Evolutionary conservation across 1,140 invertebrate species (phyloP).

Genomic region (Drosophila arizonae): DNA sequence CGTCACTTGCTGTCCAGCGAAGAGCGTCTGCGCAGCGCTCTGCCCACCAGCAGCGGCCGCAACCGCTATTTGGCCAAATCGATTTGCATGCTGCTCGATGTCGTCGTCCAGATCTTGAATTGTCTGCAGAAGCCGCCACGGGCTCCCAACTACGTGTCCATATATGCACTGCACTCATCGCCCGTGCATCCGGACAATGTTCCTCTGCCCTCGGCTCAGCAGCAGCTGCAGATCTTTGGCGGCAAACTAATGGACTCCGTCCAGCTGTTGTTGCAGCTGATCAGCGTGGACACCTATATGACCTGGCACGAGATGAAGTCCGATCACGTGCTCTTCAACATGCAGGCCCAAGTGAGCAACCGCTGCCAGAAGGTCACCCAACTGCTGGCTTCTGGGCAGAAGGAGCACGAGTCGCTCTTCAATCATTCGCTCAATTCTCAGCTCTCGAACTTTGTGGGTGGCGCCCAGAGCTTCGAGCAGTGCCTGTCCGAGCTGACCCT

Average conservation of each 20-base stretch:
- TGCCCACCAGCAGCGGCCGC: background rate
- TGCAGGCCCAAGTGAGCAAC: conserved; percentile 53
- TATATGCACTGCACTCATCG: conserved; percentile 19
- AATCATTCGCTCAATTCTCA: conserved; percentile 37
- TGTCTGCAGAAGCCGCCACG: background rate
- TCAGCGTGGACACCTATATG: conserved; percentile 65
- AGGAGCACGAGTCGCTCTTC: background rate
- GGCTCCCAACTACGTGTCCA: conserved; percentile 5
- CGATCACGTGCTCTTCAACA: conserved; percentile 23
- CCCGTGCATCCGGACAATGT: background rate
- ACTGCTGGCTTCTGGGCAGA: conserved; percentile 20
- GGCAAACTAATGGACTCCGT: conserved; percentile 52
- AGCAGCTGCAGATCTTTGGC: background rate
- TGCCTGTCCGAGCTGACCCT: conserved; percentile 39
- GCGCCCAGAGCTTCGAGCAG: conserved; percentile 48
- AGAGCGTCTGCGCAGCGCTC: conserved; percentile 16
- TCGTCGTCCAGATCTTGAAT: background rate
- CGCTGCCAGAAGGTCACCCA: conserved; percentile 21
- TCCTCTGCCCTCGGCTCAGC: background rate
- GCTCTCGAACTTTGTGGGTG: conserved; percentile 44
- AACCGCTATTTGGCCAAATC: conserved; percentile 43
- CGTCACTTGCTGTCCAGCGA: conserved; percentile 30
- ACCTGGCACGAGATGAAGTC: conserved; percentile 61
- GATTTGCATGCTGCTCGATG: conserved; percentile 25
- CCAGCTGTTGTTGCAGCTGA: conserved; percentile 52